A percentile compares a stretch with the other conserved stretches of the same genome.
Evolutionary conservation across 2,113 vertebrate genomes (phyloP).

Genomic region (Neolamprologus devosi): DNA sequence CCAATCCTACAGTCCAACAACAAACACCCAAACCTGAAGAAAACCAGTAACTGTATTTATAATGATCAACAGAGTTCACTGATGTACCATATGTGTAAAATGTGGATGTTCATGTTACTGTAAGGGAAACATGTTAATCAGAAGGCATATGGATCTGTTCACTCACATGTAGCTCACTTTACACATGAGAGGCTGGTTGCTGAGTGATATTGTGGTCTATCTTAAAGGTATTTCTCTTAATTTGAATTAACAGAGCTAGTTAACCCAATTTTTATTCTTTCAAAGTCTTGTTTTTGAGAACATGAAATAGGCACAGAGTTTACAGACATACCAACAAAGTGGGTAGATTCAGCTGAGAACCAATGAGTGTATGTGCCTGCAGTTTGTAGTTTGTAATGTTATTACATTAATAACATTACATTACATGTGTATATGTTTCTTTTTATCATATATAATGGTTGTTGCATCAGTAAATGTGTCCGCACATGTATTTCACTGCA

Average conservation of each 20-base stretch:
- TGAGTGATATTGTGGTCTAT: fast-evolving
- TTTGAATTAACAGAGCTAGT: neutral
- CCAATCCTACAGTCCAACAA: neutral
- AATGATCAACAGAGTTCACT: neutral
- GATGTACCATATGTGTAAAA: fast-evolving
- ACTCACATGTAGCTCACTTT: neutral
- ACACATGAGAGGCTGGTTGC: fast-evolving
- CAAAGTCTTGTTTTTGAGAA: neutral
- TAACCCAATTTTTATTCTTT: fast-evolving
- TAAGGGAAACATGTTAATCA: fast-evolving
- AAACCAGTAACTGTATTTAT: fast-evolving
- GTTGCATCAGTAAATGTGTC: fast-evolving
- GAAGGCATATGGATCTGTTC: fast-evolving
- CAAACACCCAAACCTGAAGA: neutral
- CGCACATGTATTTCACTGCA: fast-evolving
- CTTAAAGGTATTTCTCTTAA: neutral
- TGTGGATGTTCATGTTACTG: neutral
- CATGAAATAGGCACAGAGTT: fast-evolving
- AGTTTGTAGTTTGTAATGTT: fast-evolving
- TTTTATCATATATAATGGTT: fast-evolving
- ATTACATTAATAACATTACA: neutral
- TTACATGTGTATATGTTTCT: fast-evolving
- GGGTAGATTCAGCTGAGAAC: neutral
- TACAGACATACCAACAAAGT: fast-evolving
- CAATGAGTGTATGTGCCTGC: fast-evolving